Conservation (phyloP, 2,888 invertebrate genomes). For the Disparrhopalites patrizii region DNA sequence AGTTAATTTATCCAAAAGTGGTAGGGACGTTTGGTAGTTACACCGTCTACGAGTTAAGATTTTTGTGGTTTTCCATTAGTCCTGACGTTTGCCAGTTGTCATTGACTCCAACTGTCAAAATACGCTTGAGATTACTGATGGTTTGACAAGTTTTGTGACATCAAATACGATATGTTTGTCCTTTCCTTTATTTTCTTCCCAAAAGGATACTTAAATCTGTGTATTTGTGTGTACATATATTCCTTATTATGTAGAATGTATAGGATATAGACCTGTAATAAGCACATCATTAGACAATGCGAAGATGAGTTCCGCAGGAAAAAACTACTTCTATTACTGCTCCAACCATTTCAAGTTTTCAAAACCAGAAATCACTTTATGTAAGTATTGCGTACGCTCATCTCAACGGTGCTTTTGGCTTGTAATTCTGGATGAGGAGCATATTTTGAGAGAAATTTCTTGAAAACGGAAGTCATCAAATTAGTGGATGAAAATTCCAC, state of each 20-base stretch:
- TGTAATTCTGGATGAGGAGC: not conserved
- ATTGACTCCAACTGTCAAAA: conserved; percentile 4
- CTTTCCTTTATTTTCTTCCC: no score
- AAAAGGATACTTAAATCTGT: no score
- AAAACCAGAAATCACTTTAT: not conserved
- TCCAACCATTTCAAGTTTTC: not conserved
- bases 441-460: conserved; percentile 10
- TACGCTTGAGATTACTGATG: not conserved
- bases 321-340: not conserved
- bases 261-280: no score
- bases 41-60: no score
- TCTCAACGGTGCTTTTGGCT: not conserved
- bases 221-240: no score
- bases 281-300: no score
- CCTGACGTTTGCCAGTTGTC: conserved; percentile 5
- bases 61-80: no score
- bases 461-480: conserved; percentile 11
- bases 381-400: no score
- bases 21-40: no score
- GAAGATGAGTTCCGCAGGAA: not conserved
- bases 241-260: no score
- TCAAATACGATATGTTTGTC: no score
- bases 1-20: not conserved
- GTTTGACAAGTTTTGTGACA: no score
- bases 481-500: not conserved